Evolutionary conservation across 2,797 vertebrate genomes (phyloP), one percentile per base, ranked within the genome.

Genomic region (Melanotaenia boesemani): DNA sequence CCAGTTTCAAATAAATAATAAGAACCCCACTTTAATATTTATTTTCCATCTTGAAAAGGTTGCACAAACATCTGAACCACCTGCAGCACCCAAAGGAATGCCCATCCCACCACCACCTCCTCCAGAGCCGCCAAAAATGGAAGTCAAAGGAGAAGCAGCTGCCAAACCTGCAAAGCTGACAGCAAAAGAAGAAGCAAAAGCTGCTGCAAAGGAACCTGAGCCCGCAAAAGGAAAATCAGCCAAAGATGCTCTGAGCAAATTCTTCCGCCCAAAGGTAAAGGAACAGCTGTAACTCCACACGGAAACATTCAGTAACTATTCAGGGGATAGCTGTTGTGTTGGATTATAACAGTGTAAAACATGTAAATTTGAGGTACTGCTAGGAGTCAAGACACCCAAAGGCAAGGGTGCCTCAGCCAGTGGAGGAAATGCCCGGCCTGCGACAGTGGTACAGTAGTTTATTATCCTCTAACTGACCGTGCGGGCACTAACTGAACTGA

Each of bases 261-360:
- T 99, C 82, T 98, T 99, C 92, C 96, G 94, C 82, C 85, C 93
- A 84, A 98, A 99, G 97, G 97, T 98, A 91, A 88, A 71, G 11
- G 36, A 65, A 63, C 55, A 20, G 5, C 11, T n/a, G 11, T n/a
- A 36, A 58, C 8, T 36, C 10, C 22, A 60, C 32, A 36, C 15
- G 3, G 8, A 13, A 16, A 70, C 44, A 68, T 24, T 22, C 39
- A 37, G 50, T 67, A 0, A 4, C 52, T 24, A 11, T 59, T 54
- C 28, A 15, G 16, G 5, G 30, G 41, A 1, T 12, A 12, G 58
- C 24, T 26, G n/a, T 62, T 15, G 37, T 71, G 37, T 73, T 54
- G n/a, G 52, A 70, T 80, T 56, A 15, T 88, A 81, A 85, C 58
- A 66, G 58, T 74, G 74, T 88, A 70, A 77, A 80, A 84, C 63